phyloP scores from a whole-genome alignment of 2,113 vertebrate genomes.

The Macrotus californicus region DNA sequence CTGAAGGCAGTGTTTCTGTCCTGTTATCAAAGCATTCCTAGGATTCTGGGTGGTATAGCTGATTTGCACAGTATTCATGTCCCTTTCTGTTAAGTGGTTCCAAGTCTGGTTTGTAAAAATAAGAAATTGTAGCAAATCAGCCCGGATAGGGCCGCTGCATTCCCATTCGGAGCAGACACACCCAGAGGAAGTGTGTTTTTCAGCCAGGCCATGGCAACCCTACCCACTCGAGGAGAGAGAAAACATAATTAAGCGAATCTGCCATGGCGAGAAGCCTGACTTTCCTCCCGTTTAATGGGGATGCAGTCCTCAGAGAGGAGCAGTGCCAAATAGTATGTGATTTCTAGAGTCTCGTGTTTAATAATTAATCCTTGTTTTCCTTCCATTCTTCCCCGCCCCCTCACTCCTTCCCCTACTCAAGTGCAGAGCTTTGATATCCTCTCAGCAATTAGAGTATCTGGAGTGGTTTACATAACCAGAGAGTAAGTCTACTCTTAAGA shows the following conservation, averaged over 20 bases:
- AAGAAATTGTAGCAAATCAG: neutral
- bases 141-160: neutral
- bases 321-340: slow-evolving; percentile 23
- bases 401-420: neutral
- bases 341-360: slow-evolving; percentile 46
- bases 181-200: neutral
- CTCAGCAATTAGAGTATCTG: slow-evolving; percentile 38
- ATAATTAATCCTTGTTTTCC: slow-evolving; percentile 58
- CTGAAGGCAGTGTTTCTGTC: neutral
- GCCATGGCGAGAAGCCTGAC: neutral
- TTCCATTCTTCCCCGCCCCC: slow-evolving; percentile 6
- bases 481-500: slow-evolving; percentile 29
- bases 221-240: neutral
- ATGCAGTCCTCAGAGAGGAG: neutral
- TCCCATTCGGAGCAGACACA: neutral
- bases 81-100: neutral
- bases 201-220: neutral
- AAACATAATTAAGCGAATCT: slow-evolving; percentile 38
- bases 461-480: slow-evolving; percentile 36
- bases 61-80: neutral
- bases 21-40: neutral
- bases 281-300: neutral
- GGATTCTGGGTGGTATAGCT: neutral
- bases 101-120: neutral
- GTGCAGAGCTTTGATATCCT: neutral